Evolutionary conservation across 2,797 vertebrate genomes (phyloP).

Genomic region (Chelmon rostratus): DNA sequence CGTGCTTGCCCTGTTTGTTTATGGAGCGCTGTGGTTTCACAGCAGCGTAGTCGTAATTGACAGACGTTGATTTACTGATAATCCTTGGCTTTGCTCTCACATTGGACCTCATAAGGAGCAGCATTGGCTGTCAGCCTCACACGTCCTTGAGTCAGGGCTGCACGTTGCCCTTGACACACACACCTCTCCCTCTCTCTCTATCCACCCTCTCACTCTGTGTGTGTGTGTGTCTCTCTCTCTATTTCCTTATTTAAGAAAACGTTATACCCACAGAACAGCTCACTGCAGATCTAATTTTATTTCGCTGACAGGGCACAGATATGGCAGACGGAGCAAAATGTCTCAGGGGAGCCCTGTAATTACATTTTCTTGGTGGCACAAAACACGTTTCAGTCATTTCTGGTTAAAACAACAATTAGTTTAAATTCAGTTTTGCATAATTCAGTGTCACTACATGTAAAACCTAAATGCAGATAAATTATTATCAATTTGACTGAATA

Average conservation of each 20-base stretch:
- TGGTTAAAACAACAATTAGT: conserved; percentile 48
- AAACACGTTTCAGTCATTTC: conserved; percentile 52
- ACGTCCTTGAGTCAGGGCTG: conserved; percentile 79
- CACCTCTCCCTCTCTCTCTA: conserved; percentile 12
- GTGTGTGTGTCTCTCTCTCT: neutral
- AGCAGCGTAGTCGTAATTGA: conserved; percentile 50
- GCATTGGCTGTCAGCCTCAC: conserved; percentile 59
- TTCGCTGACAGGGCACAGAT: conserved; percentile 76
- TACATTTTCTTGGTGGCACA: conserved; percentile 52
- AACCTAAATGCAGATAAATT: conserved; percentile 60
- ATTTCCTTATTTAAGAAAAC: conserved; percentile 45
- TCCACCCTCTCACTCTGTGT: conserved; percentile 18
- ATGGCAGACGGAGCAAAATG: conserved; percentile 53
- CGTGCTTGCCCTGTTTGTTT: conserved; percentile 51
- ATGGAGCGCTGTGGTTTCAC: conserved; percentile 41
- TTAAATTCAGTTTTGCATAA: conserved; percentile 61
- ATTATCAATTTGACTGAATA: conserved; percentile 38
- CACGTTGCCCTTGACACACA: conserved; percentile 75
- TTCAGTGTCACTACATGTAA: conserved; percentile 60
- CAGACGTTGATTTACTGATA: conserved; percentile 72
- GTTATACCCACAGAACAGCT: conserved; percentile 40
- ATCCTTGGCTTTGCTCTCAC: conserved; percentile 64
- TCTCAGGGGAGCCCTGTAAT: conserved; percentile 65
- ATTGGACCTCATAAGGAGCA: conserved; percentile 51
- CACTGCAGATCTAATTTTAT: conserved; percentile 55